phyloP scores from a whole-genome alignment of 2,113 vertebrate species.

The Takifugu bimaculatus region DNA sequence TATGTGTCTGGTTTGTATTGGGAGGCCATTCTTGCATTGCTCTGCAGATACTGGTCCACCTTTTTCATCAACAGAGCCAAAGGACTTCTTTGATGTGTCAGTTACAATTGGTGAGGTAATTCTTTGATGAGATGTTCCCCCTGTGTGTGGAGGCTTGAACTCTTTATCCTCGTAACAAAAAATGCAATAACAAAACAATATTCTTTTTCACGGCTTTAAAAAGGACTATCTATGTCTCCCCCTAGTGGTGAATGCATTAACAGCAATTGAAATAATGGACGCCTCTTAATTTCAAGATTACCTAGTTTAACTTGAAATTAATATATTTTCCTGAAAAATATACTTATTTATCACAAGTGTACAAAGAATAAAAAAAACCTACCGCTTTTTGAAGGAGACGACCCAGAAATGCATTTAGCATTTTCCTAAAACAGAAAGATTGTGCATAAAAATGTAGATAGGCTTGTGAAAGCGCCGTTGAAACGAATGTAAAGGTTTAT shows the following conservation, averaged over 20 bases:
- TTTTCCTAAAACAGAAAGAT: conserved; percentile 38
- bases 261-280: background rate
- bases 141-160: conserved; percentile 27
- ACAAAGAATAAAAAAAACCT: conserved; percentile 19
- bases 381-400: conserved; percentile 44
- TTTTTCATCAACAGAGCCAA: conserved; percentile 45
- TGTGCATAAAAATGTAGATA: background rate
- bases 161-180: conserved; percentile 40
- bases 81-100: conserved; percentile 57
- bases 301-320: too few species aligned
- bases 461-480: conserved; percentile 1
- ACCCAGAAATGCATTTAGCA: conserved; percentile 52
- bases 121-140: conserved; percentile 18
- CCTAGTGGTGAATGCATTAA: conserved; percentile 41
- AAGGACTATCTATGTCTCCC: conserved; percentile 25
- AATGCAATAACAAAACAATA: conserved; percentile 4
- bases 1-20: conserved; percentile 29
- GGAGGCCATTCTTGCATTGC: conserved; percentile 31
- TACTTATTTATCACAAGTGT: background rate
- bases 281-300: too few species aligned
- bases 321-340: too few species aligned
- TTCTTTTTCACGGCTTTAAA: background rate
- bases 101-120: conserved; percentile 30
- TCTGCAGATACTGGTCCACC: conserved; percentile 13
- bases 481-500: background rate